Conservation (phyloP, 2,888 invertebrate genomes). For the Heteropelma amictum region DNA sequence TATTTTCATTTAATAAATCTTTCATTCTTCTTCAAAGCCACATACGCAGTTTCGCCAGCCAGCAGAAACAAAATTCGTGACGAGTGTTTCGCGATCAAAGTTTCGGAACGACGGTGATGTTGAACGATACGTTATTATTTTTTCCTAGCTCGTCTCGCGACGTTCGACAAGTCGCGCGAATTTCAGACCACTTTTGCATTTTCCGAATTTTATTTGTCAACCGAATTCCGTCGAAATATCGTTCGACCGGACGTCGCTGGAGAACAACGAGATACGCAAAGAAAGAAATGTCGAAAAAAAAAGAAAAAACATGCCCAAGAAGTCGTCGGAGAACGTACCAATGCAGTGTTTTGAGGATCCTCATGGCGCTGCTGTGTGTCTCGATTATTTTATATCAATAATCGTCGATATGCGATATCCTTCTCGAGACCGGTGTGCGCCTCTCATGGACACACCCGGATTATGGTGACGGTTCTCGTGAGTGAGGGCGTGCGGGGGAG, state of each 20-base stretch:
- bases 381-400: constrained; percentile 41
- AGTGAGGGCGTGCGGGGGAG: constrained; percentile 13
- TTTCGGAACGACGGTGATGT: too few relatives aligned
- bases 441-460: constrained; percentile 57
- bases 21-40: not conserved
- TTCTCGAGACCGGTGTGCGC: constrained; percentile 49
- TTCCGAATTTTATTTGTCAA: too few relatives aligned
- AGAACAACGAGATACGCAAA: not conserved
- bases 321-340: constrained; percentile 70
- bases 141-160: too few relatives aligned
- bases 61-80: too few relatives aligned
- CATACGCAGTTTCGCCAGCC: not conserved
- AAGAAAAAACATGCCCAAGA: not conserved
- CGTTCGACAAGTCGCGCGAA: too few relatives aligned
- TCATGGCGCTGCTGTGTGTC: constrained; percentile 73
- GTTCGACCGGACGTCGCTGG: too few relatives aligned
- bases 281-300: not conserved
- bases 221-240: too few relatives aligned
- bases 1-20: not conserved
- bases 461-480: constrained; percentile 41
- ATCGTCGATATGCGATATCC: constrained; percentile 47
- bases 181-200: too few relatives aligned
- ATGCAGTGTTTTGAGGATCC: constrained; percentile 77
- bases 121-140: too few relatives aligned
- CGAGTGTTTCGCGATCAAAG: too few relatives aligned